A percentile compares a stretch with the other conserved stretches of the same genome.
Evolutionary conservation across 1,140 invertebrate species (phyloP).

Genomic region (Cydia pomonella): DNA sequence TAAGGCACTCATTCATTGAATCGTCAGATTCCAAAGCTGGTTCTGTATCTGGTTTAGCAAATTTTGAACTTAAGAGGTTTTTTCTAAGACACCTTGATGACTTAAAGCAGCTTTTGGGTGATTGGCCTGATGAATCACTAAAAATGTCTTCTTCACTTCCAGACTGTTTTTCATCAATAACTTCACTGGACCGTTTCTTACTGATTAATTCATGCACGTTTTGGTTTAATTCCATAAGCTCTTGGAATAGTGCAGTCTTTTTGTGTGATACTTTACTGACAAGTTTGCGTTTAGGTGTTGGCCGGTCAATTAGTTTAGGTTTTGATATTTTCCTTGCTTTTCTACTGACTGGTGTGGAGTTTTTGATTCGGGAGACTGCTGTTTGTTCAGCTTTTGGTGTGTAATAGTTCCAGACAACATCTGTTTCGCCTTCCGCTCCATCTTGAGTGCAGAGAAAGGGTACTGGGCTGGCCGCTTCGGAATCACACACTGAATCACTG

Average conservation of each 20-base stretch:
- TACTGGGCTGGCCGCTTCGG: conserved; percentile 71
- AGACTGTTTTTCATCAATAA: conserved; percentile 49
- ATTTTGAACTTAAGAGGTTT: conserved; percentile 72
- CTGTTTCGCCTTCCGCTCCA: conserved; percentile 72
- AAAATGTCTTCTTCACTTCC: conserved; percentile 71
- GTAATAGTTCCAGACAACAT: conserved; percentile 79
- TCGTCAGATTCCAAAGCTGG: conserved; percentile 75
- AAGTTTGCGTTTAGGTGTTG: conserved; percentile 59
- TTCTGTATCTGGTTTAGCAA: conserved; percentile 62
- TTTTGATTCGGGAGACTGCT: conserved; percentile 47
- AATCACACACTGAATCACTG: conserved; percentile 71
- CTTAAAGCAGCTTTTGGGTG: conserved; percentile 60
- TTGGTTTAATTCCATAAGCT: conserved; percentile 72
- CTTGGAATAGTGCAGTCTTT: conserved; percentile 68
- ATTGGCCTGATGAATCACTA: conserved; percentile 61
- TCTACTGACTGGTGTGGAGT: conserved; percentile 69
- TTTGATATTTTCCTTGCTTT: conserved; percentile 57
- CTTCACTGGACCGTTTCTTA: conserved; percentile 49
- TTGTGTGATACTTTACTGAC: conserved; percentile 54
- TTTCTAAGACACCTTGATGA: conserved; percentile 58
- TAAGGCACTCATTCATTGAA: conserved; percentile 77
- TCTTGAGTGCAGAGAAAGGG: conserved; percentile 79
- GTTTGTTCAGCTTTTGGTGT: conserved; percentile 65
- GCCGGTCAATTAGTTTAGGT: conserved; percentile 63
- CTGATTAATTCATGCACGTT: conserved; percentile 67